These are phyloP conservation scores for Ennomos erosarius DNA, from an alignment of 2,888 invertebrate genomes.

Conservation along the genomic window DNA sequence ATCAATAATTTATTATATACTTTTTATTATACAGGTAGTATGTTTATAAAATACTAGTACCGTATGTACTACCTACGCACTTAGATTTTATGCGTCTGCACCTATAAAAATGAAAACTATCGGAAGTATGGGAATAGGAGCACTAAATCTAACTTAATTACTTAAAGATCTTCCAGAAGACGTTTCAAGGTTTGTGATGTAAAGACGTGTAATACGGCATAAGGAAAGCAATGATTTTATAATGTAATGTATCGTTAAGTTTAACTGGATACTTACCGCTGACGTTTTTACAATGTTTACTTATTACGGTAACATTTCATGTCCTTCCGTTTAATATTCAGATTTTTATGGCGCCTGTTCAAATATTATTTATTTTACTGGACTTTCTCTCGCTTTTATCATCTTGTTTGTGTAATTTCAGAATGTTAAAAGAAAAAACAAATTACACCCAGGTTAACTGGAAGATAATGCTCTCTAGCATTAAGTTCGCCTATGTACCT, in stretches of 20 bases:
- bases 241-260: conserved; percentile 40
- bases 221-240: conserved; percentile 39
- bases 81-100: too few relatives aligned
- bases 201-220: conserved; percentile 45
- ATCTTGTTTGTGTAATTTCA: background rate
- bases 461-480: too few relatives aligned
- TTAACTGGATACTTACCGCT: conserved; percentile 38
- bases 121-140: too few relatives aligned
- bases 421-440: too few relatives aligned
- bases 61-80: too few relatives aligned
- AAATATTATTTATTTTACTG: conserved; percentile 21
- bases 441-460: too few relatives aligned
- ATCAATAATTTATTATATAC: too few relatives aligned
- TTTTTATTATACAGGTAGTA: too few relatives aligned
- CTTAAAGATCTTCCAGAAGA: conserved; percentile 44
- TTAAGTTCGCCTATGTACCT: too few relatives aligned
- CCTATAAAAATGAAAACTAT: too few relatives aligned
- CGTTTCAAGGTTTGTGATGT: conserved; percentile 45
- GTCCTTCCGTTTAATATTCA: conserved; percentile 11
- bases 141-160: background rate
- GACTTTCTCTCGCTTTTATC: conserved; percentile 15
- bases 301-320: conserved; percentile 12
- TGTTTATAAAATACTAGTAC: too few relatives aligned
- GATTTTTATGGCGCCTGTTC: conserved; percentile 12
- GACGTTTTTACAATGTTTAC: conserved; percentile 30